Evolutionary conservation across 2,888 invertebrate species (phyloP).

Genomic region (Brassicogethes aeneus): DNA sequence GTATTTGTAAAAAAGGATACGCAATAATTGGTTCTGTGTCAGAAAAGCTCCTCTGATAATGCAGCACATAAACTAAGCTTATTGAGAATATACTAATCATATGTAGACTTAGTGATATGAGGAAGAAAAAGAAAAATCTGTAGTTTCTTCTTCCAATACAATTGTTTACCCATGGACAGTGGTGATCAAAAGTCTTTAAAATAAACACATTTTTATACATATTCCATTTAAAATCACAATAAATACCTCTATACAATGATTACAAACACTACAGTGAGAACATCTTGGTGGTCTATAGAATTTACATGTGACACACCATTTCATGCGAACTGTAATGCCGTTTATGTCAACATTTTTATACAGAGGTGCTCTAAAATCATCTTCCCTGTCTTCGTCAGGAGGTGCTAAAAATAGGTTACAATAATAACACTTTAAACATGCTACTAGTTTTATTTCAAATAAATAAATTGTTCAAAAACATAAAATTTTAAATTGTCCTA

Average conservation of each 20-base stretch:
- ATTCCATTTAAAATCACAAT: constrained; percentile 2
- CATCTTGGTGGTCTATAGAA: constrained; percentile 99
- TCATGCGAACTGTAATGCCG: constrained; percentile 98
- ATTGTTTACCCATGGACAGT: constrained; percentile 97
- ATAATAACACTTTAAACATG: background rate
- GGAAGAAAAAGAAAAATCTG: constrained; percentile 97
- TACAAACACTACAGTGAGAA: constrained; percentile 98
- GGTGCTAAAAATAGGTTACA: constrained; percentile 58
- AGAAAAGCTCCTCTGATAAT: constrained; percentile 71
- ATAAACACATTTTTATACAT: constrained; percentile 13
- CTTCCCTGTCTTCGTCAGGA: constrained; percentile 94
- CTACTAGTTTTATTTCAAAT: too few relatives aligned
- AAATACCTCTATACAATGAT: constrained; percentile 86
- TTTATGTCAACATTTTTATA: constrained; percentile 98
- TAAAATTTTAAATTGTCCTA: too few relatives aligned
- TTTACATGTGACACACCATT: constrained; percentile 99
- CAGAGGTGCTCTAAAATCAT: constrained; percentile 92
- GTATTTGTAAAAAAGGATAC: constrained; percentile 75
- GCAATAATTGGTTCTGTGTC: constrained; percentile 75
- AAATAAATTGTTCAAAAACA: too few relatives aligned
- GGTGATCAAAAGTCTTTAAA: constrained; percentile 97
- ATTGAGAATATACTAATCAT: constrained; percentile 96
- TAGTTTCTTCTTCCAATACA: constrained; percentile 96
- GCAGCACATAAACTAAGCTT: constrained; percentile 85
- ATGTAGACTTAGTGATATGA: constrained; percentile 91